Evolutionary conservation across 2,113 vertebrate genomes (phyloP).

Genomic region (Crotalus viridis): DNA sequence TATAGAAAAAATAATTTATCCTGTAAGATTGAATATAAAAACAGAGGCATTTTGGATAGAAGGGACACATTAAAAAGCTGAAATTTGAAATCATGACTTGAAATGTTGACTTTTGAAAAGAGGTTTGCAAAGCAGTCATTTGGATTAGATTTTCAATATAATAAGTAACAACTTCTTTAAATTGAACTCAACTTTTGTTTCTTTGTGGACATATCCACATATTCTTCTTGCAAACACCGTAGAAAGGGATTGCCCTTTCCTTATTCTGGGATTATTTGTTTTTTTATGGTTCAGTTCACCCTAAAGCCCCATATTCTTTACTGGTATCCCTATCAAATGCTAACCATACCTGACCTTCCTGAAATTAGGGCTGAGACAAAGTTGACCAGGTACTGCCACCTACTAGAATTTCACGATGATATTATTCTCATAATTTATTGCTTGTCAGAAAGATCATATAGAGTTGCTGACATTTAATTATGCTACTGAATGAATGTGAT

Average conservation of each 20-base stretch:
- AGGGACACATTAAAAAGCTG: background rate
- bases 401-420: background rate
- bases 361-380: background rate
- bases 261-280: background rate
- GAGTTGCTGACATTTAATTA: constrained; percentile 43
- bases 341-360: background rate
- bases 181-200: background rate
- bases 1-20: background rate
- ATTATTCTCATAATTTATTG: constrained; percentile 14
- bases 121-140: background rate
- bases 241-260: too few species aligned
- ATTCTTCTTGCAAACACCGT: background rate
- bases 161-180: background rate
- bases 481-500: background rate
- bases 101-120: background rate
- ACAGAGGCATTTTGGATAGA: background rate
- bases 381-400: background rate
- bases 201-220: background rate
- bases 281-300: background rate
- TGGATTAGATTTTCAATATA: background rate
- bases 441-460: constrained; percentile 31
- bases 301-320: background rate
- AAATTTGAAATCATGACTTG: background rate
- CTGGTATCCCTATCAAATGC: background rate
- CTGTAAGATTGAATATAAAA: background rate